phyloP scores from a whole-genome alignment of 2,797 vertebrate species.

The Astyanax mexicanus region DNA sequence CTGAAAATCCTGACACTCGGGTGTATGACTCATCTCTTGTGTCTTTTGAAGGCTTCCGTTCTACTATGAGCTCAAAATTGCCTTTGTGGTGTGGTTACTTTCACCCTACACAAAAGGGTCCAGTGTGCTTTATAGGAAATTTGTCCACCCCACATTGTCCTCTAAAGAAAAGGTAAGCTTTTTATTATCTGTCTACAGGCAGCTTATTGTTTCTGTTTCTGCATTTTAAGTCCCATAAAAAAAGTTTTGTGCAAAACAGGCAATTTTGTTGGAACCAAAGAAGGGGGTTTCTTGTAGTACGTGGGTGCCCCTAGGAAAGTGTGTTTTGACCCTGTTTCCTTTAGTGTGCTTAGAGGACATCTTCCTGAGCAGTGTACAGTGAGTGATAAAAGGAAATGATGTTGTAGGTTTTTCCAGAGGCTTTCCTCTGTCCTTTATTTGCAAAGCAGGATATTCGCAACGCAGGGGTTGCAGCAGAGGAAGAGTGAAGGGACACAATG shows the following conservation, averaged over 20 bases:
- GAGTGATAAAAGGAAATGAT: constrained; percentile 60
- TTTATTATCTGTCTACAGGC: constrained; percentile 16
- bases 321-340: constrained; percentile 47
- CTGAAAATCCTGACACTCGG: not conserved
- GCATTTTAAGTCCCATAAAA: not conserved
- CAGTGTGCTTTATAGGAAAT: constrained; percentile 97
- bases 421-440: constrained; percentile 57
- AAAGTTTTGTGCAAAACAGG: not conserved
- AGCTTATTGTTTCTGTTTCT: constrained; percentile 35
- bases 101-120: constrained; percentile 99
- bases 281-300: not conserved
- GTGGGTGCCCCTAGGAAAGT: constrained; percentile 6
- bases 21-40: constrained; percentile 29
- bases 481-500: constrained; percentile 16
- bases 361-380: not conserved
- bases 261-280: not conserved
- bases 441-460: constrained; percentile 60
- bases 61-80: constrained; percentile 99
- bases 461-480: constrained; percentile 26
- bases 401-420: constrained; percentile 45
- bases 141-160: constrained; percentile 97
- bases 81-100: constrained; percentile 97
- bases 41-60: constrained; percentile 91
- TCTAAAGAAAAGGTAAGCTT: constrained; percentile 97
- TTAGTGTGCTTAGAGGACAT: constrained; percentile 3